phyloP scores from a whole-genome alignment of 2,888 invertebrate genomes.

The Ophion costatus region DNA sequence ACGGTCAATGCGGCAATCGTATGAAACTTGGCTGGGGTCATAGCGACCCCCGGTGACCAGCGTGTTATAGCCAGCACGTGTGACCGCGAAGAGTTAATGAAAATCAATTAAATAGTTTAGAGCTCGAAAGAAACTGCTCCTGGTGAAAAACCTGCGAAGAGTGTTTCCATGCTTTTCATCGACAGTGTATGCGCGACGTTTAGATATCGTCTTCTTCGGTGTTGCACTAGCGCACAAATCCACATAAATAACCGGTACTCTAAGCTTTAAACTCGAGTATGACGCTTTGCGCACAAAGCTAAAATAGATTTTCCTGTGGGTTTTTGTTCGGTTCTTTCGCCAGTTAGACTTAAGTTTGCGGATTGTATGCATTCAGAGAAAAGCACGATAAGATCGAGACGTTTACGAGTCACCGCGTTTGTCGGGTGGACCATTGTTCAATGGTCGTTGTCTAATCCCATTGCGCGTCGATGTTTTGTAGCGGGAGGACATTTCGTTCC shows the following conservation, averaged over 20 bases:
- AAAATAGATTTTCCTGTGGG: background rate
- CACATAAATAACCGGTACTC: conserved; percentile 41
- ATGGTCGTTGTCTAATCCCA: conserved; percentile 26
- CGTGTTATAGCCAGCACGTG: too few relatives aligned
- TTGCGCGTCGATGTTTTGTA: conserved; percentile 64
- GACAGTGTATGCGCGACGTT: conserved; percentile 4
- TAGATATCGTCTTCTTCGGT: conserved; percentile 4
- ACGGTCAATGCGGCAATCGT: too few relatives aligned
- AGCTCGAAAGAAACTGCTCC: background rate
- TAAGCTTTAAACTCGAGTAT: conserved; percentile 51
- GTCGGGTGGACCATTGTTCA: conserved; percentile 21
- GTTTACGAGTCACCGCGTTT: conserved; percentile 6
- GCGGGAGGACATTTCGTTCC: conserved; percentile 84
- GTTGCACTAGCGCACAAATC: conserved; percentile 9
- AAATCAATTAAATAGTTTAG: background rate
- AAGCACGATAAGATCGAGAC: background rate
- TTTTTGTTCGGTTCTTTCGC: conserved; percentile 4
- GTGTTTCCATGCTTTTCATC: background rate
- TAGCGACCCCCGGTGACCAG: too few relatives aligned
- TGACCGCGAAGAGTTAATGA: background rate
- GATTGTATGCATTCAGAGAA: background rate
- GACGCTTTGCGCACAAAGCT: conserved; percentile 43
- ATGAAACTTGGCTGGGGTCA: too few relatives aligned
- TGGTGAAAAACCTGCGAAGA: background rate
- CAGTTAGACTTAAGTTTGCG: background rate